These are phyloP conservation scores for Clunio marinus DNA, from an alignment of 2,888 invertebrate genomes.

Conservation along the genomic window DNA sequence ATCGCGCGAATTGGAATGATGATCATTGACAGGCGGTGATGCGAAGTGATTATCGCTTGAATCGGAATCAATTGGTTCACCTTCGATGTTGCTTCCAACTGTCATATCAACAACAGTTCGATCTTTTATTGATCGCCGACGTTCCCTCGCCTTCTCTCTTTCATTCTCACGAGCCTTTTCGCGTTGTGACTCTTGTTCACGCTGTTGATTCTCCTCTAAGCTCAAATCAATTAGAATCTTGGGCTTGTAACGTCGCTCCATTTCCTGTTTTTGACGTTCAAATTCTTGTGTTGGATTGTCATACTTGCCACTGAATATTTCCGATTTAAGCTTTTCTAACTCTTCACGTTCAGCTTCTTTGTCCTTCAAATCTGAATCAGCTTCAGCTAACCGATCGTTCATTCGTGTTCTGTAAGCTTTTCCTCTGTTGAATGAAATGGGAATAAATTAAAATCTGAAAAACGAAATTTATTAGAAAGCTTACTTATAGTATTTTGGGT, in stretches of 20 bases:
- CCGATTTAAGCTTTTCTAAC: slow-evolving; percentile 74
- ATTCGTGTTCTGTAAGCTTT: slow-evolving; percentile 55
- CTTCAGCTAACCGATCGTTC: slow-evolving; percentile 88
- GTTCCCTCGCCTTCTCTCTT: slow-evolving; percentile 49
- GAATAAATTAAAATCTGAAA: not conserved
- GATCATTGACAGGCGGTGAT: slow-evolving; percentile 30
- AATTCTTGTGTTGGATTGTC: slow-evolving; percentile 64
- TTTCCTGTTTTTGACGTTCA: slow-evolving; percentile 65
- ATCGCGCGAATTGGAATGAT: slow-evolving; percentile 48
- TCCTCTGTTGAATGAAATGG: slow-evolving; percentile 59
- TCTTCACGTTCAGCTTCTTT: slow-evolving; percentile 84
- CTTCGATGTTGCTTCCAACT: slow-evolving; percentile 60
- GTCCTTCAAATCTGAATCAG: slow-evolving; percentile 87
- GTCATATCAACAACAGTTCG: slow-evolving; percentile 57
- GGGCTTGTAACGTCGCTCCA: slow-evolving; percentile 80
- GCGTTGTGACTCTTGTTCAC: slow-evolving; percentile 57
- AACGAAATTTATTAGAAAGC: slow-evolving; percentile 42
- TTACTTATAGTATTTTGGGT: slow-evolving; percentile 92
- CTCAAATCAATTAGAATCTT: slow-evolving; percentile 71
- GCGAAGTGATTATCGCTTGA: slow-evolving; percentile 51
- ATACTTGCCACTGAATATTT: slow-evolving; percentile 66
- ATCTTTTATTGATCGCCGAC: slow-evolving; percentile 49
- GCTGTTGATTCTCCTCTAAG: slow-evolving; percentile 58
- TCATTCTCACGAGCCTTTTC: slow-evolving; percentile 53
- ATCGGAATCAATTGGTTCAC: slow-evolving; percentile 72